Conservation (phyloP, 2,113 vertebrate species). For the Arizona elegans region DNA sequence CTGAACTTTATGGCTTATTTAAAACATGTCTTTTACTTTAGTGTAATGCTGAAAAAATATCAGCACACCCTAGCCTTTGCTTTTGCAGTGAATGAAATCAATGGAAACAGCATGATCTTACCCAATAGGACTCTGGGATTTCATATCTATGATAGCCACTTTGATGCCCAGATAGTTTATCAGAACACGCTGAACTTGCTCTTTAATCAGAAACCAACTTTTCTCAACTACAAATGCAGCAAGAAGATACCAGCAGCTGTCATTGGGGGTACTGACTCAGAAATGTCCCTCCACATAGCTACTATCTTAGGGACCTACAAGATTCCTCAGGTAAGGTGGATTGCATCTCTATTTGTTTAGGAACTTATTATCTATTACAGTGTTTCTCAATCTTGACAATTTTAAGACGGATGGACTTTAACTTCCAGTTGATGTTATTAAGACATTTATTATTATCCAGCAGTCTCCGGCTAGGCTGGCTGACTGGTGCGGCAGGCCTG, state of each 20-base stretch:
- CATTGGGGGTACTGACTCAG: background rate
- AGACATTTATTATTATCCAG: background rate
- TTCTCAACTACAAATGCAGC: background rate
- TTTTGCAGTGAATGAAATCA: constrained; percentile 6
- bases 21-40: background rate
- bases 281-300: background rate
- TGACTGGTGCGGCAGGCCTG: no score
- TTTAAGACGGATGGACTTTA: background rate
- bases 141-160: constrained; percentile 3
- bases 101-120: background rate
- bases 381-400: background rate
- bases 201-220: background rate
- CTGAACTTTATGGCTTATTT: background rate
- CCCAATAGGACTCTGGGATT: background rate
- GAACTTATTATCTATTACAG: background rate
- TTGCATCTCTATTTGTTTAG: background rate
- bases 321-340: background rate
- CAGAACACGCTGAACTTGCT: background rate
- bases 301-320: background rate
- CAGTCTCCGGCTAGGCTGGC: no score
- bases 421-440: background rate
- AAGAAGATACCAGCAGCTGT: background rate
- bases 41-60: constrained; percentile 1
- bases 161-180: background rate
- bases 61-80: constrained; percentile 4